Conservation (phyloP, 2,113 vertebrate genomes). For the Petromus typicus region DNA sequence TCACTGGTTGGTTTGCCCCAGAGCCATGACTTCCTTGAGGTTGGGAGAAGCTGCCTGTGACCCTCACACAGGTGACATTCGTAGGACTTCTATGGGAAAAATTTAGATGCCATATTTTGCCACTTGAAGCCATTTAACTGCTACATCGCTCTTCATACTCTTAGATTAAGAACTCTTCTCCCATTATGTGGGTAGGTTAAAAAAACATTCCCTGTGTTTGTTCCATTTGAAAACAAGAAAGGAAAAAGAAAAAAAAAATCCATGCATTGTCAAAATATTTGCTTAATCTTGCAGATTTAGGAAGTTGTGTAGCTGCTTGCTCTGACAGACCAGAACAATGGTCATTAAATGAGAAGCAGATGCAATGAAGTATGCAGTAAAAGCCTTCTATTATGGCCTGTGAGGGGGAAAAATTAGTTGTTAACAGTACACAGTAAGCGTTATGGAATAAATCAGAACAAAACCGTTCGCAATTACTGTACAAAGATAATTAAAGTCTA, state of each 20-base stretch:
- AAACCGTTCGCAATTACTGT: slow-evolving; percentile 82
- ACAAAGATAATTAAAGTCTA: slow-evolving; percentile 84
- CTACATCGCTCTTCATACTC: slow-evolving; percentile 77
- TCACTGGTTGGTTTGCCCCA: not conserved
- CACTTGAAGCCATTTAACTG: slow-evolving; percentile 78
- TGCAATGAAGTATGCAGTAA: slow-evolving; percentile 81
- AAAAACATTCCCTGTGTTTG: slow-evolving; percentile 80
- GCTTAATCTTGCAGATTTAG: slow-evolving; percentile 87
- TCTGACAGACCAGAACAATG: slow-evolving; percentile 88
- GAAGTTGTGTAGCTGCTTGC: slow-evolving; percentile 81
- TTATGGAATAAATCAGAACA: slow-evolving; percentile 82
- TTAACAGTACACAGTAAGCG: slow-evolving; percentile 82
- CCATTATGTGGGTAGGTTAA: slow-evolving; percentile 78
- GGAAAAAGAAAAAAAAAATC: slow-evolving; percentile 51
- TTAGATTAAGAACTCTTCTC: slow-evolving; percentile 81
- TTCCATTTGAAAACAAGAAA: slow-evolving; percentile 67
- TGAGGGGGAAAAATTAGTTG: slow-evolving; percentile 76
- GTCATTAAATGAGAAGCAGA: slow-evolving; percentile 89
- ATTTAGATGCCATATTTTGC: slow-evolving; percentile 82
- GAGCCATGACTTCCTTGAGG: not conserved
- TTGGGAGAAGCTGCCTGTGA: not conserved
- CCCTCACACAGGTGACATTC: not conserved
- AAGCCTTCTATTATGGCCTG: slow-evolving; percentile 76
- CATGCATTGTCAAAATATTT: slow-evolving; percentile 89
- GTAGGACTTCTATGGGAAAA: slow-evolving; percentile 60